Evolutionary conservation across 2,797 vertebrate genomes (phyloP).

Genomic region (Oryzias sinensis): DNA sequence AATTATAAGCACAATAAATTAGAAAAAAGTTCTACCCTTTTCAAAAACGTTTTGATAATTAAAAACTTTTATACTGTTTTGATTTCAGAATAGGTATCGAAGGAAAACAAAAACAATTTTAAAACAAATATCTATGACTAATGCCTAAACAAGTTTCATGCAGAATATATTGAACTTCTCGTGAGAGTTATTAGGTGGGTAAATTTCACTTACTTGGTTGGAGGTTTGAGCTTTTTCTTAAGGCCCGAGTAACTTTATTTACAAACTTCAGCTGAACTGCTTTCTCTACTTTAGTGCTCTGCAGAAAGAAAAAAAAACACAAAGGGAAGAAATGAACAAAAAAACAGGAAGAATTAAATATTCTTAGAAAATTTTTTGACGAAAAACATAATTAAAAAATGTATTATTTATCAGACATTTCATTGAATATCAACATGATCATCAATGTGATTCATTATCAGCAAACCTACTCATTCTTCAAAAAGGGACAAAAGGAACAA

Average conservation of each 20-base stretch:
- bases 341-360: neutral
- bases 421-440: slow-evolving; percentile 8
- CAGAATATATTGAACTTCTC: neutral
- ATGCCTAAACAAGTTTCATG: too few relatives aligned
- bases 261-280: slow-evolving; percentile 78
- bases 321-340: neutral
- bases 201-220: slow-evolving; percentile 81
- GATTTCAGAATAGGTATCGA: too few relatives aligned
- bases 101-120: too few relatives aligned
- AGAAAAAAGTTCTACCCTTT: too few relatives aligned
- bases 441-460: slow-evolving; percentile 29
- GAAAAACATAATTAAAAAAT: neutral
- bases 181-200: neutral
- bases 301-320: slow-evolving; percentile 17
- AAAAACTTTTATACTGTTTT: too few relatives aligned
- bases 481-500: slow-evolving; percentile 36
- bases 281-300: slow-evolving; percentile 90
- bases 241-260: slow-evolving; percentile 92
- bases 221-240: slow-evolving; percentile 90
- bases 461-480: slow-evolving; percentile 17
- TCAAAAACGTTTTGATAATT: too few relatives aligned
- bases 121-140: too few relatives aligned
- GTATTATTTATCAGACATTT: slow-evolving; percentile 12
- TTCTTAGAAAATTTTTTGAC: slow-evolving; percentile 1
- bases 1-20: too few relatives aligned